Base-by-base conservation (phyloP, 2,797 vertebrate species). In the Silurus aristotelis region DNA sequence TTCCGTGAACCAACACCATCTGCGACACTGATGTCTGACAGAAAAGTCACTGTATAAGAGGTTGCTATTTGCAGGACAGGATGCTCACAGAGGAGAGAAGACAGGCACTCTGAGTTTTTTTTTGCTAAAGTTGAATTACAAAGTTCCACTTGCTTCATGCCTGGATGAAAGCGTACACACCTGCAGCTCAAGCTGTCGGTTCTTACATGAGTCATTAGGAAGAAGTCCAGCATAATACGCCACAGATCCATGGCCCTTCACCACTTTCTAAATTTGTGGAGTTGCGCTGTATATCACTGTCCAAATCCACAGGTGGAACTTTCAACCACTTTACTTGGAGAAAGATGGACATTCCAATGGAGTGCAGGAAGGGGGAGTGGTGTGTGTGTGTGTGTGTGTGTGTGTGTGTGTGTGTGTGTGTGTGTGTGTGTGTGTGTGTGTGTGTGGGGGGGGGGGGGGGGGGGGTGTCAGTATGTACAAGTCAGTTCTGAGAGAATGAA, bases 91-190 rank as follows among this genome's bases (percentile, higher is more conserved):
- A 85, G 89, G 89, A 93, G 86, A 88, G 91, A 87, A 91, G 94
- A 91, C 91, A 92, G 94, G 91, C 91, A 93, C 94, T 90, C 79
- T 84, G 89, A 83, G 71, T 87, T 52, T n/a, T 56, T 56, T 56
- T 86, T 80, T 63, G 60, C 73, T 22, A 22, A 83, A 80, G 77
- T 68, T 75, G 68, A 80, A 81, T 55, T 38, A 64, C 15, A 13
- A 64, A 79, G 81, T 68, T 10, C 71, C 46, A 67, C 80, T 75
- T 77, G 80, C 75, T 73, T 72, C 64, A 72, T 58, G 73, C 85
- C 25, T 63, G 75, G 46, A 86, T 56, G 67, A n/a, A 58, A 67
- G 27, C 31, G 3, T 56, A 46, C 46, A 73, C 81, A 43, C 20
- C 9, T 75, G 71, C 81, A 79, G 56, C 3, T 27, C 82, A 82